Evolutionary conservation across 2,888 invertebrate species (phyloP).

Genomic region (Netelia virgata): DNA sequence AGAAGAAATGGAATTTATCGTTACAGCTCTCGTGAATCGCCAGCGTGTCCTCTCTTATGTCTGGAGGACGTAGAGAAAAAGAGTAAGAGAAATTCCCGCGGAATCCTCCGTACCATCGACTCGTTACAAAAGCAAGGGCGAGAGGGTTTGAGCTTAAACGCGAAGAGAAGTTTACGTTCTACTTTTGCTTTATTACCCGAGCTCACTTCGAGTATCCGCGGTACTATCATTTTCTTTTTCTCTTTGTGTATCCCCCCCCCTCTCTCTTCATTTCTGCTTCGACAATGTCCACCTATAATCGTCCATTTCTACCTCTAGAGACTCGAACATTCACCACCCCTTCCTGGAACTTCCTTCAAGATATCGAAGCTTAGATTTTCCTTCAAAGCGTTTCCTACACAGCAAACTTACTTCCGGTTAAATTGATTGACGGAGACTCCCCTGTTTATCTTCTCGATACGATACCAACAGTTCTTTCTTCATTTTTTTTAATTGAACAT

Average conservation of each 20-base stretch:
- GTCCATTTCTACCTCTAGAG: slow-evolving; percentile 42
- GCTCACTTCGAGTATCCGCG: slow-evolving; percentile 49
- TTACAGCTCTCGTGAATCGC: slow-evolving; percentile 69
- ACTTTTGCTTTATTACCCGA: slow-evolving; percentile 67
- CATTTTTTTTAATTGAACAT: neutral
- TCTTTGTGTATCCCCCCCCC: neutral
- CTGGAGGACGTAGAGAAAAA: neutral
- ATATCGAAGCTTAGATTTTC: slow-evolving; percentile 46
- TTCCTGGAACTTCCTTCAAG: slow-evolving; percentile 11
- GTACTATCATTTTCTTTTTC: slow-evolving; percentile 25
- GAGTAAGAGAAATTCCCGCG: slow-evolving; percentile 18
- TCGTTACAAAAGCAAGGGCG: slow-evolving; percentile 69
- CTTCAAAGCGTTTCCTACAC: slow-evolving; percentile 20
- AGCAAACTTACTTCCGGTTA: slow-evolving; percentile 68
- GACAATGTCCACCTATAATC: slow-evolving; percentile 26
- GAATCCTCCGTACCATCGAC: slow-evolving; percentile 56
- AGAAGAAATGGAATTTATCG: slow-evolving; percentile 80
- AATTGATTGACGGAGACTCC: slow-evolving; percentile 58
- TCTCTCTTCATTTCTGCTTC: slow-evolving; percentile 26
- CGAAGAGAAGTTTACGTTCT: slow-evolving; percentile 67
- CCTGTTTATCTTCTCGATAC: slow-evolving; percentile 31
- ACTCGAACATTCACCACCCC: slow-evolving; percentile 18
- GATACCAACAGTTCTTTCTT: slow-evolving; percentile 28
- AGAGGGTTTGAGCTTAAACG: slow-evolving; percentile 60
- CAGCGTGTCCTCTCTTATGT: slow-evolving; percentile 37